Percentiles rank a stretch among this genome's conserved stretches.
phyloP scores from a whole-genome alignment of 2,113 vertebrate species.

The Phrynosoma platyrhinos region DNA sequence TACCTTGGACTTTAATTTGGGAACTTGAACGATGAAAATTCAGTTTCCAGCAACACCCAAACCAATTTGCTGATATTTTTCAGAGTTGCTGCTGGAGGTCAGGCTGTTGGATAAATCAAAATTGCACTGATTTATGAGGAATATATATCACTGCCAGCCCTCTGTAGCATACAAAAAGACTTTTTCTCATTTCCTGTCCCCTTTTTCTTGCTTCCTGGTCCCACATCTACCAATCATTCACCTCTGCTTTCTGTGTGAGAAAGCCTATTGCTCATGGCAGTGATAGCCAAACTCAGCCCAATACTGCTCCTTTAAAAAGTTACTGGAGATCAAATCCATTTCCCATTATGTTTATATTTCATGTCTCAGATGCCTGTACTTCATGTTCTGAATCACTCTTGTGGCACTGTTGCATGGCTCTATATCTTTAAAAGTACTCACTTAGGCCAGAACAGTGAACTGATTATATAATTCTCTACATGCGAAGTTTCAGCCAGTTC shows the following conservation, averaged over 20 bases:
- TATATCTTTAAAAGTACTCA: background rate
- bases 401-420: too few relatives aligned
- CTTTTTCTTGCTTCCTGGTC: background rate
- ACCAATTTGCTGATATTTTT: background rate
- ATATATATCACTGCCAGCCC: background rate
- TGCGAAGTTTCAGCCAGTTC: too few relatives aligned
- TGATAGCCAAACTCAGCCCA: background rate
- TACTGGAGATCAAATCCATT: too few relatives aligned
- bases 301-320: background rate
- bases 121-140: background rate
- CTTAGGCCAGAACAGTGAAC: too few relatives aligned
- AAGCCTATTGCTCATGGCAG: background rate
- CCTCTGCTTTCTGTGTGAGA: background rate
- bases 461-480: too few relatives aligned
- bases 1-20: background rate
- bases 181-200: background rate
- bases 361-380: background rate
- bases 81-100: background rate
- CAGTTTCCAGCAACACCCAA: background rate
- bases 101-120: background rate
- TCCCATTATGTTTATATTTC: too few relatives aligned
- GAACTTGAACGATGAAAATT: background rate
- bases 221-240: background rate
- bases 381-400: background rate
- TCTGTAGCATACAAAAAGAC: background rate